Evolutionary conservation across 2,888 invertebrate species (phyloP).

Genomic region (Mayetiola destructor): DNA sequence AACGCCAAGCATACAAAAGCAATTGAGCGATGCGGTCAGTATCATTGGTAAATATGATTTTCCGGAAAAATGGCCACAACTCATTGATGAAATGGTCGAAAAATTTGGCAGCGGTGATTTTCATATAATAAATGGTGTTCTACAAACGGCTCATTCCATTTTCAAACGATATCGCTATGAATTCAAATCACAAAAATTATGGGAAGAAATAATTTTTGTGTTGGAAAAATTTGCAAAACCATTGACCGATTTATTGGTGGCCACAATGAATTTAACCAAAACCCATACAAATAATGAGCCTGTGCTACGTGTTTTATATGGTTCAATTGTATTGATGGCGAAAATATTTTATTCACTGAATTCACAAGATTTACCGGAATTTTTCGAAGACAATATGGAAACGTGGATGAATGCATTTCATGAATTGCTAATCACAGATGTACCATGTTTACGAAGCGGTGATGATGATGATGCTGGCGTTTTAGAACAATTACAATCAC

Average conservation of each 20-base stretch:
- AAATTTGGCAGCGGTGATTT: slow-evolving; percentile 87
- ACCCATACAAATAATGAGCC: slow-evolving; percentile 64
- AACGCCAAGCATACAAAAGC: slow-evolving; percentile 79
- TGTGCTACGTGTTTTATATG: slow-evolving; percentile 74
- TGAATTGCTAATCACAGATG: slow-evolving; percentile 61
- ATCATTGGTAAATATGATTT: slow-evolving; percentile 96
- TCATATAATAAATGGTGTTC: slow-evolving; percentile 83
- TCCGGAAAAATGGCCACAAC: slow-evolving; percentile 88
- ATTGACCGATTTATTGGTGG: slow-evolving; percentile 82
- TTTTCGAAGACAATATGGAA: slow-evolving; percentile 95
- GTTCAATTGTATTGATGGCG: slow-evolving; percentile 72
- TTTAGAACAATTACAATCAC: slow-evolving; percentile 80
- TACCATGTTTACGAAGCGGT: slow-evolving; percentile 54
- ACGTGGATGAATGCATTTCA: slow-evolving; percentile 91
- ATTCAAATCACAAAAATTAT: slow-evolving; percentile 85
- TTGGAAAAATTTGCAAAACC: slow-evolving; percentile 86
- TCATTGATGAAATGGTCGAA: slow-evolving; percentile 85
- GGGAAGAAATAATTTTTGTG: slow-evolving; percentile 95
- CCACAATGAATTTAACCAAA: slow-evolving; percentile 67
- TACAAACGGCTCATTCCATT: slow-evolving; percentile 89
- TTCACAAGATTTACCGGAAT: slow-evolving; percentile 95
- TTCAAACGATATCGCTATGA: slow-evolving; percentile 93
- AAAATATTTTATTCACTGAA: slow-evolving; percentile 97
- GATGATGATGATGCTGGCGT: slow-evolving; percentile 77
- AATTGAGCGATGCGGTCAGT: slow-evolving; percentile 88